phyloP scores from a whole-genome alignment of 2,113 vertebrate species.

The Oostethus manadensis region DNA sequence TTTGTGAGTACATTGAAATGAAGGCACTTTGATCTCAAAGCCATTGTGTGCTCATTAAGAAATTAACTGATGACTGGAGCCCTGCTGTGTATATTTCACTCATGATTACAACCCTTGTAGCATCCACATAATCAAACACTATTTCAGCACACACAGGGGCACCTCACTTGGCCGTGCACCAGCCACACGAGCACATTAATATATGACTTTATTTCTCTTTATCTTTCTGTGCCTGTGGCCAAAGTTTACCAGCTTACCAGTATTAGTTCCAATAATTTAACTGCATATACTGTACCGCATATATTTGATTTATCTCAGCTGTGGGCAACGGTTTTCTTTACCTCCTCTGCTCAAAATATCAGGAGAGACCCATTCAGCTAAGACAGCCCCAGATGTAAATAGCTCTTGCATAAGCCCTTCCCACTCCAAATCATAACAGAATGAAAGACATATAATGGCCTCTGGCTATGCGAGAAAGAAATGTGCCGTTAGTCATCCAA shows the following conservation, averaged over 20 bases:
- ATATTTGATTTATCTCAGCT: conserved; percentile 29
- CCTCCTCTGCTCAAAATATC: conserved; percentile 23
- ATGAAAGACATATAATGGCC: conserved; percentile 17
- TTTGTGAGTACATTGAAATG: neutral
- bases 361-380: conserved; percentile 37
- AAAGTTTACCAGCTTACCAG: conserved; percentile 20
- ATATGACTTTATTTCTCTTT: conserved; percentile 12
- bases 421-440: conserved; percentile 34
- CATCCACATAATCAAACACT: conserved; percentile 26
- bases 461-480: conserved; percentile 2
- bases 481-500: conserved; percentile 19
- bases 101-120: conserved; percentile 36
- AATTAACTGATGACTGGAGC: conserved; percentile 56
- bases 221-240: conserved; percentile 31
- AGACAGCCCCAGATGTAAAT: conserved; percentile 42
- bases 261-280: conserved; percentile 50
- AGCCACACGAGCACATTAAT: conserved; percentile 24
- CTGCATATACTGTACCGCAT: conserved; percentile 19
- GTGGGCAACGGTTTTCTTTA: conserved; percentile 16
- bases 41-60: conserved; percentile 49
- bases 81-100: conserved; percentile 39
- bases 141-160: conserved; percentile 22
- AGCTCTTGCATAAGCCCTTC: conserved; percentile 31
- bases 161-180: conserved; percentile 24
- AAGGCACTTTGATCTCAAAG: conserved; percentile 45